Base-by-base conservation (phyloP, 35 echinoderm and acorn worm genomes). In the Diadema setosum region DNA sequence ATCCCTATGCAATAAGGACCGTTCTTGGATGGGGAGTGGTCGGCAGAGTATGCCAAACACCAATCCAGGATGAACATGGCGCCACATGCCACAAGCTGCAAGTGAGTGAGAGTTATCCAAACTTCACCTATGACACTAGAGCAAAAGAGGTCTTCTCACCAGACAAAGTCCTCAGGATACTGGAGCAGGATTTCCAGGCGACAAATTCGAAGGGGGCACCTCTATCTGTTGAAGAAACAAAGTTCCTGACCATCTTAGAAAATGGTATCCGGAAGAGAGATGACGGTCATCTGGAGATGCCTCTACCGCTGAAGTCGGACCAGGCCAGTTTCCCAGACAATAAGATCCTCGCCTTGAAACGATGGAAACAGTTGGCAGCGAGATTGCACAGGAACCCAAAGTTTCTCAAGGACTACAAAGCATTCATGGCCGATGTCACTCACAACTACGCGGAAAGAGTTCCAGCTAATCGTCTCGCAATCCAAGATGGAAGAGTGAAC, bases 1-100 rank as follows among this genome's bases (percentile, higher is more conserved):
- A 83, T 23, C 88, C 88, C 6, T 90, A 83, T 44, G 88, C 39
- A 3, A 80, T 83, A 46, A 30, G 39, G 39, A 43, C 88, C 20
- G 58, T 64, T 34, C 48, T 91, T 9, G 88, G 81, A 18, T 91
- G 88, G 88, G 88, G 88, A 48, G 56, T 84, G 8, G 61, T 91
- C 39, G 88, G 81, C 34, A 76, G 11, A 0, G 42, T 87, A 21
- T 49, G 40, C 30, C 20, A 26, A 5, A 2, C 30, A 30, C 2
- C 65, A 7, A 6, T 49, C 4, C n/a, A 2, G 11, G 26, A 5
- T n/a, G 59, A 83, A 24, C 18, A 74, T 37, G 27, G 57, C 30
- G 81, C 0, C 15, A 48, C 45, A 5, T 25, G 42, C 1, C n/a
- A 46, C 20, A 83, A 45, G 23, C 18, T 37, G 5, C 32, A 49